phyloP scores from a whole-genome alignment of 2,888 invertebrate genomes.

The Tetanocera ferruginea region DNA sequence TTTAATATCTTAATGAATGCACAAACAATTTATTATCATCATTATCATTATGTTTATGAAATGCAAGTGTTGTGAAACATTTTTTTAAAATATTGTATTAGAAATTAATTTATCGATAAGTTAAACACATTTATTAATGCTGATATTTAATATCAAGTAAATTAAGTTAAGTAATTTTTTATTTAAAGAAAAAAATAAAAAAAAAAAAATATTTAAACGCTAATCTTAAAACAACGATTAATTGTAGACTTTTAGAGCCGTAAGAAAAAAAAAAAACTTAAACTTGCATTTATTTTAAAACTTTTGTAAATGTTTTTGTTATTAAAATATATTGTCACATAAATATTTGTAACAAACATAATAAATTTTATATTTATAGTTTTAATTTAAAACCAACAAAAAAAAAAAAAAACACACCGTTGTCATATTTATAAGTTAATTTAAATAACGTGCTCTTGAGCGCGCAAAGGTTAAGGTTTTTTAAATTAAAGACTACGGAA shows the following conservation, averaged over 20 bases:
- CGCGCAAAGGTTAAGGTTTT: too few relatives aligned
- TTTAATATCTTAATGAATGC: too few relatives aligned
- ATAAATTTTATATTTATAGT: too few relatives aligned
- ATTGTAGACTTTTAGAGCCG: background rate
- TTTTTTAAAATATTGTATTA: slow-evolving; percentile 13
- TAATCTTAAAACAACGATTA: slow-evolving; percentile 22
- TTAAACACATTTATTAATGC: background rate
- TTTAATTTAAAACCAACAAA: too few relatives aligned
- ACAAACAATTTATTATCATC: too few relatives aligned
- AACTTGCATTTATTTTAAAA: background rate
- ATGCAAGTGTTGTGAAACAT: slow-evolving; percentile 10
- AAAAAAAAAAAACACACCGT: too few relatives aligned
- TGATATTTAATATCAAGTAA: background rate
- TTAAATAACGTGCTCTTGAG: too few relatives aligned
- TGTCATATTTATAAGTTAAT: too few relatives aligned
- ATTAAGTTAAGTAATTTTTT: too few relatives aligned
- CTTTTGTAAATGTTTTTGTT: background rate
- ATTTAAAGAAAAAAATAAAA: background rate
- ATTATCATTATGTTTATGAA: too few relatives aligned
- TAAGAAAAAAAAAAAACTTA: background rate
- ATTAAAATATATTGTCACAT: background rate
- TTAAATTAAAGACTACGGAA: too few relatives aligned
- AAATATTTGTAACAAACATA: background rate
- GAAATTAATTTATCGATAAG: background rate
- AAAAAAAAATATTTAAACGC: background rate